A percentile compares a stretch with the other conserved stretches of the same genome.
Conservation (phyloP, 1,140 invertebrate species). For the Caenorhabditis brenneri region DNA sequence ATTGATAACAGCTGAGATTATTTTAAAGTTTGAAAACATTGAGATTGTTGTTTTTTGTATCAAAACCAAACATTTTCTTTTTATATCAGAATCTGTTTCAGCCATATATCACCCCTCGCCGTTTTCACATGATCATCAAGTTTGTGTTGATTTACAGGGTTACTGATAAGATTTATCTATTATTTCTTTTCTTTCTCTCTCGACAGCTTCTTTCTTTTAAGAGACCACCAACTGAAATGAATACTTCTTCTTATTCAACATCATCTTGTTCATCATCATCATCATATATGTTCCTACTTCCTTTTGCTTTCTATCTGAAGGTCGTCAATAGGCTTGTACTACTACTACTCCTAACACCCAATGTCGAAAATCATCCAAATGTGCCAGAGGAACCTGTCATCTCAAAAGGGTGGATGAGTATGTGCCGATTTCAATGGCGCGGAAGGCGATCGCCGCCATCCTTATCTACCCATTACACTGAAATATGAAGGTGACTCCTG, state of each 20-base stretch:
- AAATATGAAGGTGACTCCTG: slow-evolving; percentile 14
- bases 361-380: slow-evolving; percentile 24
- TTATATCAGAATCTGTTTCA: slow-evolving; percentile 5
- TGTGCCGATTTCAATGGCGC: slow-evolving; percentile 41
- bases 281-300: not conserved
- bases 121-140: slow-evolving; percentile 37
- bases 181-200: not conserved
- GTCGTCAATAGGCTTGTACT: not conserved
- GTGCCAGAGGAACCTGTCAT: slow-evolving; percentile 35
- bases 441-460: slow-evolving; percentile 2
- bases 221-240: slow-evolving; percentile 5
- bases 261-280: not conserved
- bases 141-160: slow-evolving; percentile 35
- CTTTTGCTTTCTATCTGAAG: not conserved
- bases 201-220: not conserved
- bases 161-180: slow-evolving; percentile 13
- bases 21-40: no score
- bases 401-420: slow-evolving; percentile 6
- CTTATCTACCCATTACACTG: slow-evolving; percentile 41
- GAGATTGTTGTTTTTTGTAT: no score
- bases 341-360: not conserved
- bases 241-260: not conserved
- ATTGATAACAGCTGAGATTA: no score
- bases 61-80: no score
- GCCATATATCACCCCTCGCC: not conserved